A percentile compares a stretch with the other conserved stretches of the same genome.
phyloP scores from a whole-genome alignment of 2,797 vertebrate species.

The Orientallactaga sibirica region DNA sequence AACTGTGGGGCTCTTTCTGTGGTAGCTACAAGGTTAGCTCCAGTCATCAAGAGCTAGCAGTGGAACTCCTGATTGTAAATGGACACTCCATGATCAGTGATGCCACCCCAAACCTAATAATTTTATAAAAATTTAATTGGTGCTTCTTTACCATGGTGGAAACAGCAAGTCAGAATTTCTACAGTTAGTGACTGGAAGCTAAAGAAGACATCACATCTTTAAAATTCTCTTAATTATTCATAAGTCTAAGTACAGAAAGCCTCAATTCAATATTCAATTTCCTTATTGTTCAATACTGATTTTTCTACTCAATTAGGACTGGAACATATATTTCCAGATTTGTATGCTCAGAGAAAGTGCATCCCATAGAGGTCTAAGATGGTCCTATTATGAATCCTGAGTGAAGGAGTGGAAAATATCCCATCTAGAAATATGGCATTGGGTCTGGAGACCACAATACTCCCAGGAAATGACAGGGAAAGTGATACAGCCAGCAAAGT shows the following conservation, averaged over 20 bases:
- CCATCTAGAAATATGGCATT: background rate
- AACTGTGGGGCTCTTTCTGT: slow-evolving; percentile 75
- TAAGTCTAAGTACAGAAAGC: slow-evolving; percentile 38
- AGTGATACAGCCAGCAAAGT: background rate
- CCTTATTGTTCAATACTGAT: slow-evolving; percentile 20
- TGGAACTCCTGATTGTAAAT: slow-evolving; percentile 63
- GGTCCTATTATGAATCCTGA: background rate
- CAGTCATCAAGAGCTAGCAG: slow-evolving; percentile 31
- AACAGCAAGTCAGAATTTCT: slow-evolving; percentile 40
- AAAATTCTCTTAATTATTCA: slow-evolving; percentile 30
- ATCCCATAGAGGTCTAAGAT: background rate
- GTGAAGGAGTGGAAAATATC: slow-evolving; percentile 19
- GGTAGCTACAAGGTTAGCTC: slow-evolving; percentile 59
- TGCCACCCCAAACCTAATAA: background rate
- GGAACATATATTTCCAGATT: slow-evolving; percentile 29
- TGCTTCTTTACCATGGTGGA: slow-evolving; percentile 27
- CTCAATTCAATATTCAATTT: slow-evolving; percentile 33
- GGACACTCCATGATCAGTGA: slow-evolving; percentile 34
- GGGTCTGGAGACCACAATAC: background rate
- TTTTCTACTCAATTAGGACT: background rate
- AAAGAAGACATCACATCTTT: slow-evolving; percentile 45
- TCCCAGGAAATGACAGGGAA: background rate
- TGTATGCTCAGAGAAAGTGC: background rate
- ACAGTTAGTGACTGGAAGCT: slow-evolving; percentile 12
- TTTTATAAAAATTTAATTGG: slow-evolving; percentile 57